These are phyloP conservation scores for Clupea harengus DNA, from an alignment of 2,113 vertebrate species.

Conservation along the genomic window DNA sequence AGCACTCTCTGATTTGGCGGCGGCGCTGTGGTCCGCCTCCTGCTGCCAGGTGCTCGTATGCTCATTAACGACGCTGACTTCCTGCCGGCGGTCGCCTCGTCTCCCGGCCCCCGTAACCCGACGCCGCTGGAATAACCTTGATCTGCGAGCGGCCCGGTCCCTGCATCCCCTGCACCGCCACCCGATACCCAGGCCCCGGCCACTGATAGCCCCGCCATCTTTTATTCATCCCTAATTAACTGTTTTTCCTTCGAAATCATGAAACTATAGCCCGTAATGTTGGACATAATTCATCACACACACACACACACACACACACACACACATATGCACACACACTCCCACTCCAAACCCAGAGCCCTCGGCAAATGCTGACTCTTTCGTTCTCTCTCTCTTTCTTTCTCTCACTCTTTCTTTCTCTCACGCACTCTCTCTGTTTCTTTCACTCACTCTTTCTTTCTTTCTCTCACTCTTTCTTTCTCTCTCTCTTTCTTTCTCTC, in stretches of 20 bases:
- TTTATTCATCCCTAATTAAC: constrained; percentile 81
- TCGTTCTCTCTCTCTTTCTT: not conserved
- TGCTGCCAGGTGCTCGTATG: constrained; percentile 24
- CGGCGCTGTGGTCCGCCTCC: not conserved
- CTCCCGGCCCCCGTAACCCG: constrained; percentile 47
- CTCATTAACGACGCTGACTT: constrained; percentile 49
- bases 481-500: too few relatives aligned
- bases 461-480: too few relatives aligned
- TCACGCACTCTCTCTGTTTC: constrained; percentile 43
- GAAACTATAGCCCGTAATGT: constrained; percentile 65
- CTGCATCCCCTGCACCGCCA: constrained; percentile 58
- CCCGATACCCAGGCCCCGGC: constrained; percentile 65
- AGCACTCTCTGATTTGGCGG: not conserved
- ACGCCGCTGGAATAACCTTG: constrained; percentile 56
- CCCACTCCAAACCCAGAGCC: not conserved
- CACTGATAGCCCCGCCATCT: constrained; percentile 69
- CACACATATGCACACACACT: not conserved
- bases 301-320: constrained; percentile 23
- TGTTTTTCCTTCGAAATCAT: constrained; percentile 70
- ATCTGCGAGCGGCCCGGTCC: constrained; percentile 53
- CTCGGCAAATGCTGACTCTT: constrained; percentile 53
- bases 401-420: too few relatives aligned
- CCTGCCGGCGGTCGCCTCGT: constrained; percentile 37
- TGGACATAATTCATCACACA: constrained; percentile 61
- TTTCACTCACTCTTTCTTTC: too few relatives aligned